phyloP scores from a whole-genome alignment of 1,140 invertebrate genomes.

The Chelonus insularis region DNA sequence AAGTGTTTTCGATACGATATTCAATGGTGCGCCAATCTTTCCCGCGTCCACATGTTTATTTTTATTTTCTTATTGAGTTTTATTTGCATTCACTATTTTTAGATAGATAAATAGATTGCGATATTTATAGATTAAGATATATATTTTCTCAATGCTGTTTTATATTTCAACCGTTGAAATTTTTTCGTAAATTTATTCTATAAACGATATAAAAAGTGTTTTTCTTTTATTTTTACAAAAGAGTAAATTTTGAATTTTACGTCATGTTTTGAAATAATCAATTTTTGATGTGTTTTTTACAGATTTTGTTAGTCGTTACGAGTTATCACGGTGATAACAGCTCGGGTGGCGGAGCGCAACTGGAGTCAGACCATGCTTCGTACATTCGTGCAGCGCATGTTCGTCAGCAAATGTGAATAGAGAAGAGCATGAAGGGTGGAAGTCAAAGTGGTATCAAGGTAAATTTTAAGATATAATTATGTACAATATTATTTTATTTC shows the following conservation, averaged over 20 bases:
- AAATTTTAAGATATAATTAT: neutral
- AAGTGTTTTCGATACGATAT: neutral
- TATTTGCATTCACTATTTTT: no score
- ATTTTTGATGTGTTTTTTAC: neutral
- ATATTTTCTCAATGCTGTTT: no score
- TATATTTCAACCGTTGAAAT: no score
- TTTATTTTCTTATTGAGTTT: neutral
- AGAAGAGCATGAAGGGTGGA: neutral
- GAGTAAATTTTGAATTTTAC: no score
- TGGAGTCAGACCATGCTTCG: conserved; percentile 25
- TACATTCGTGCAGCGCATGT: conserved; percentile 22
- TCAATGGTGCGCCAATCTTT: neutral
- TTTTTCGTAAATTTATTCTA: no score
- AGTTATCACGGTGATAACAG: conserved; percentile 9
- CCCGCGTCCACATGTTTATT: neutral
- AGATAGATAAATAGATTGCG: no score
- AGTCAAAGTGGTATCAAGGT: neutral
- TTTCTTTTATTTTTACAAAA: no score
- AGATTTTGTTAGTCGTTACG: neutral
- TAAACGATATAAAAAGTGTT: no score
- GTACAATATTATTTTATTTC: neutral
- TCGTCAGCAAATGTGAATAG: conserved; percentile 14
- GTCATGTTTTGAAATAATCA: neutral
- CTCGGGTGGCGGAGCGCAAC: conserved; percentile 23
- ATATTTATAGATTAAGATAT: no score